Conservation (phyloP, 2,113 vertebrate genomes). For the Formicarius rufipectus region DNA sequence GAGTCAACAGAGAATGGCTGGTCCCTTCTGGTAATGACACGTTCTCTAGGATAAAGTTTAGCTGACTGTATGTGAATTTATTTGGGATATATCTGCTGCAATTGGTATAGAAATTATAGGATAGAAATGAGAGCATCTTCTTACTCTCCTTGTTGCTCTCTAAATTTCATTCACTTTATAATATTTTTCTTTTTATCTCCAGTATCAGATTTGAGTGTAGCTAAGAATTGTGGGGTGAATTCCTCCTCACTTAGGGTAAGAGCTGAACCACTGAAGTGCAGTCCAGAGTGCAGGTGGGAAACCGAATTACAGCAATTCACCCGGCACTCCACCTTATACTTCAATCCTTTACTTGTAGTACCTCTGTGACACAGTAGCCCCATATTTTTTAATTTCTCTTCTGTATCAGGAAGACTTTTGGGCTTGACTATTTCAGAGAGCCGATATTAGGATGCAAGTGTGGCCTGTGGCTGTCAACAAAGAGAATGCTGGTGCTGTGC, state of each 20-base stretch:
- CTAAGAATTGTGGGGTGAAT: background rate
- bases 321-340: background rate
- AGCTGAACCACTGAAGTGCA: background rate
- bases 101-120: background rate
- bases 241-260: background rate
- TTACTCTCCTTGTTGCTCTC: background rate
- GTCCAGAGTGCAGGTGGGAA: background rate
- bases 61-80: background rate
- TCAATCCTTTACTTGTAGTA: background rate
- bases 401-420: background rate
- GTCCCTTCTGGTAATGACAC: background rate
- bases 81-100: background rate
- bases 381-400: background rate
- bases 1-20: background rate
- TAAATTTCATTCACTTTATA: background rate
- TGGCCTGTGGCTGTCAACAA: background rate
- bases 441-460: background rate
- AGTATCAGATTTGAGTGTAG: background rate
- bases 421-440: background rate
- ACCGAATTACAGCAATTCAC: background rate
- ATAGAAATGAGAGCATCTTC: background rate
- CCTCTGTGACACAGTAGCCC: background rate
- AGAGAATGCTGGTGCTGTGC: background rate
- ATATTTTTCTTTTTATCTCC: background rate
- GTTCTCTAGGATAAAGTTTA: background rate